phyloP scores from a whole-genome alignment of 2,113 vertebrate genomes.

The Mesitornis unicolor region DNA sequence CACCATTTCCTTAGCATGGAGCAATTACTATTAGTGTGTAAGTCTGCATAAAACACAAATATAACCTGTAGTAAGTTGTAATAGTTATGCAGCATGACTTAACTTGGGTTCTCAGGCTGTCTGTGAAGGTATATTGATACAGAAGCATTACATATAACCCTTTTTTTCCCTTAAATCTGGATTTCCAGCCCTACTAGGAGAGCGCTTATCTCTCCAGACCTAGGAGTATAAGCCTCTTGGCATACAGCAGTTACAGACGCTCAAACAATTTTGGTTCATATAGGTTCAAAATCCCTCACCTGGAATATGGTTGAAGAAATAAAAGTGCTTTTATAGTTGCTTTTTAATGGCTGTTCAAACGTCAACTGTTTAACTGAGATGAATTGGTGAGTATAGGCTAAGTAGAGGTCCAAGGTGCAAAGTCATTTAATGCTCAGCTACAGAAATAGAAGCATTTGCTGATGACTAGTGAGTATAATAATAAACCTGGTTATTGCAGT shows the following conservation, averaged over 20 bases:
- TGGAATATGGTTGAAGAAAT: not conserved
- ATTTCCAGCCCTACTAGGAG: not conserved
- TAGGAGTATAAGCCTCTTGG: not conserved
- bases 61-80: not conserved
- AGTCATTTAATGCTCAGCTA: conserved; percentile 10
- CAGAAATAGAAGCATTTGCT: conserved; percentile 1
- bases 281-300: not conserved
- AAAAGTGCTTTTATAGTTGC: not conserved
- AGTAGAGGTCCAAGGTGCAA: conserved; percentile 23
- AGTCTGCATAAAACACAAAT: not conserved
- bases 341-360: not conserved
- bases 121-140: not conserved
- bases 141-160: not conserved
- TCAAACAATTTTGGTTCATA: not conserved
- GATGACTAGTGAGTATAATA: not conserved
- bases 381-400: not conserved
- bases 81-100: not conserved
- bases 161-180: not conserved
- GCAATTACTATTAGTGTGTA: not conserved
- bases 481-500: not conserved
- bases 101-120: not conserved
- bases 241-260: not conserved
- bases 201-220: not conserved
- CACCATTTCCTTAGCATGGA: not conserved
- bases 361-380: not conserved